Evolutionary conservation across 2,888 invertebrate genomes (phyloP), one percentile per base, ranked within the genome.

Genomic region (Platycnemis pennipes): DNA sequence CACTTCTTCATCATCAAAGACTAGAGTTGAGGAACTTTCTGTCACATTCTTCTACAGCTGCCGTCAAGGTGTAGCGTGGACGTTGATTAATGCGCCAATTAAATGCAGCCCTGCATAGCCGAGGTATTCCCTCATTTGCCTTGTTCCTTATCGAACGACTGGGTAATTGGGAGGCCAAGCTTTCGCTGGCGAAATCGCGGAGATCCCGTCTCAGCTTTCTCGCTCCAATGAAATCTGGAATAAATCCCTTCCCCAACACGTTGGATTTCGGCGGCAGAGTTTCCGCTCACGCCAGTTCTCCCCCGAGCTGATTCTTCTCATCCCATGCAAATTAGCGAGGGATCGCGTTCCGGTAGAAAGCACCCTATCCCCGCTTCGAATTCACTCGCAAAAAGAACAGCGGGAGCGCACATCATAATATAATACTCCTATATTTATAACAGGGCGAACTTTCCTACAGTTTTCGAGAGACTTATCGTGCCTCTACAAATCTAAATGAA

Each of bases 101-200:
- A 1, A 63, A 63, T 22, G n/a, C 63, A n/a, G 8, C 63, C n/a
- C 63, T n/a, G 63, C 63, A 63, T 22, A 63, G 22, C n/a, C n/a
- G 26, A n/a, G 26, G n/a, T 26, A 63, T 63, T 22, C 22, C 22
- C n/a, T n/a, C n/a, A 26, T 4, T 26, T 63, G 63, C 7, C n/a
- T 8, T n/a, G 26, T n/a, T 26, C 63, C 63, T 63, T 63, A 63
- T 63, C 63, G 63, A 63, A n/a, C 63, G 63, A 63, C 26, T 63
- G 63, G 63, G 26, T 63, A 63, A 63, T 63, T 63, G 63, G 63
- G 63, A n/a, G 63, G n/a, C 63, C n/a, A n/a, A n/a, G 63, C 63
- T 26, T 63, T 63, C 63, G 63, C 22, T n/a, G 63, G 63, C 63
- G 63, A 5, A 26, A 63, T 63, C 63, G 26, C 63, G 7, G 53